Evolutionary conservation across 53 echinoderm and acorn worm species (phyloP), one percentile per base, ranked within the genome.

Genomic region (Echinometra lucunter): DNA sequence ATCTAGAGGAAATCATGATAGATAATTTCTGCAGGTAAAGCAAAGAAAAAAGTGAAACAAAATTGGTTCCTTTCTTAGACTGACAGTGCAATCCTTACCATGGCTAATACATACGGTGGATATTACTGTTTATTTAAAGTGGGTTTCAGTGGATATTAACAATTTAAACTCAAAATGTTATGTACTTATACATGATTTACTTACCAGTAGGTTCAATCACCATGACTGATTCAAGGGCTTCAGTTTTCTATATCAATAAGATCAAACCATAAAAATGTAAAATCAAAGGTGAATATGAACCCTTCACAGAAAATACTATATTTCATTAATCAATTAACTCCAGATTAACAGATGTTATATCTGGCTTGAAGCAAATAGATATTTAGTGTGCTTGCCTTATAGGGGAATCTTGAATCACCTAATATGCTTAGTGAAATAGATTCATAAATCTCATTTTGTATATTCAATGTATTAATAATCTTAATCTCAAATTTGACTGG

Each of bases 181-280:
- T 56, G 56, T 63, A 69, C 34, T 34, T 69, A 10, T 9, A 42
- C 38, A 78, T 42, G 42, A 40, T 7, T 32, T 42, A 87, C 95
- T 66, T 94, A 96, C 96, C 96, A 60, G 94, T 94, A 44, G 96
- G 89, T 90, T 88, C 80, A 53, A 95, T 95, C 66, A 96, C 87
- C 91, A 95, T 60, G 25, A 94, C 96, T 12, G 94, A 81, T 87
- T 96, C 96, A 38, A 96, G 49, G 57, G 95, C 88, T 94, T 96
- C 96, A 91, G 60, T 88, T 57, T 93, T 96, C 96, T 96, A 25
- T 89, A 58, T 1, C 69, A 67, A 45, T 10, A 91, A 66, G 23
- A 60, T 44, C 3, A 42, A 58, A 72, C 32, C 63, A 72, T 72
- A 30, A 12, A 78, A 42, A 38, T n/a, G n/a, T n/a, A n/a, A n/a